Percentiles rank a stretch among this genome's conserved stretches.
Evolutionary conservation across 2,797 vertebrate species (phyloP).

Genomic region (Typhlichthys subterraneus): DNA sequence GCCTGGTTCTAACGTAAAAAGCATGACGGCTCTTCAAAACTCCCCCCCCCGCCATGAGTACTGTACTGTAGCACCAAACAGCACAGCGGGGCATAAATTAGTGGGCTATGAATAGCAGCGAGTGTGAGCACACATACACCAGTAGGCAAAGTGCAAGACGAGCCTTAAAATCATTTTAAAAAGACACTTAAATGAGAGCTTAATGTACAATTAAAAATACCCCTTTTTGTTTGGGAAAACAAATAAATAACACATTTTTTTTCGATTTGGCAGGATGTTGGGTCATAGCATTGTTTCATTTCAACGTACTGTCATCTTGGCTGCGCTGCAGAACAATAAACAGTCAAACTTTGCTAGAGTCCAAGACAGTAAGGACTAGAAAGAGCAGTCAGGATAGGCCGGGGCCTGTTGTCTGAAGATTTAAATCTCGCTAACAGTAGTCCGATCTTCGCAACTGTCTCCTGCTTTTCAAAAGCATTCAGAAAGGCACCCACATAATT

Average conservation of each 20-base stretch:
- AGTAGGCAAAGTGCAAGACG: constrained; percentile 52
- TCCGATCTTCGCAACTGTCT: constrained; percentile 69
- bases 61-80: constrained; percentile 40
- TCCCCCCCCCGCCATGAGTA: constrained; percentile 64
- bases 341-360: constrained; percentile 48
- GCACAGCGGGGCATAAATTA: constrained; percentile 48
- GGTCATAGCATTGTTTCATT: constrained; percentile 24
- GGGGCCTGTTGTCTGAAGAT: constrained; percentile 54
- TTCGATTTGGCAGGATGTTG: neutral
- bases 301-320: constrained; percentile 46
- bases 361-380: constrained; percentile 49
- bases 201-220: constrained; percentile 27
- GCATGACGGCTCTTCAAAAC: constrained; percentile 58
- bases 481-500: constrained; percentile 61
- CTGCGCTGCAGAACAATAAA: constrained; percentile 23
- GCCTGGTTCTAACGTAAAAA: constrained; percentile 39
- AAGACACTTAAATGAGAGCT: constrained; percentile 37
- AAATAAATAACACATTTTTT: neutral
- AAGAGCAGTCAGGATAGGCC: constrained; percentile 55
- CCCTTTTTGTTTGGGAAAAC: constrained; percentile 3
- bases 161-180: constrained; percentile 27
- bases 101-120: constrained; percentile 52
- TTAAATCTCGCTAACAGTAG: constrained; percentile 54
- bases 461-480: constrained; percentile 58
- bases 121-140: constrained; percentile 35